Evolutionary conservation across 2,797 vertebrate genomes (phyloP), one percentile per base, ranked within the genome.

Genomic region (Octomys mimax): DNA sequence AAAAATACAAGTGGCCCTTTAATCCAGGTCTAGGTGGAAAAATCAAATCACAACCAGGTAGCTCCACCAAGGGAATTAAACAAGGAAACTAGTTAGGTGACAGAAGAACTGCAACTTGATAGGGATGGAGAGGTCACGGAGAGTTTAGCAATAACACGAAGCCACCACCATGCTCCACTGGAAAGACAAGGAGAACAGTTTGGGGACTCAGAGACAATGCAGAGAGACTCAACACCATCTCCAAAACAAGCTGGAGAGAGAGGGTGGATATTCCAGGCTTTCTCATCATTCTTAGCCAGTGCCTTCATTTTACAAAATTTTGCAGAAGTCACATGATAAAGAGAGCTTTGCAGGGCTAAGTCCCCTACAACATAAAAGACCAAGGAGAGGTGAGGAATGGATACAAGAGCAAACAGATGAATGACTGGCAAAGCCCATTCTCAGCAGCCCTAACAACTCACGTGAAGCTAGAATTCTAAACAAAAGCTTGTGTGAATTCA

Each of bases 381-480:
- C 52, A 61, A 59, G 4, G 18, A 68, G 75, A 75, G 46, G 5
- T 36, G 2, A 21, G 10, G 22, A 57, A 61, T 9, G 10, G 21
- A 16, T 57, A 81, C 75, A 19, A 93, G 28, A 82, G 8, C 49
- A 64, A 92, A 95, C 49, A 82, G 36, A 46, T 68, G 85, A 49
- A 49, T 54, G 66, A 79, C 33, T 28, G n/a, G 39, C 49, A 36
- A 28, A 68, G 36, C 26, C 90, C 86, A 64, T 87, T 92, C 78
- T 96, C 59, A n/a, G 57, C 21, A 95, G 66, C 59, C 84, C 57
- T 75, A 49, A 91, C 81, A 91, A 33, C 82, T 94, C 10, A 22
- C 64, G 18, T 89, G 49, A 81, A 92, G 87, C 79, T 49, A 88
- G 78, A 89, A 93, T 93, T 83, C 39, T 39, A 89, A 85, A 61